A percentile compares a stretch with the other conserved stretches of the same genome.
phyloP scores from a whole-genome alignment of 1,140 invertebrate species.

The Zaprionus africanus region DNA sequence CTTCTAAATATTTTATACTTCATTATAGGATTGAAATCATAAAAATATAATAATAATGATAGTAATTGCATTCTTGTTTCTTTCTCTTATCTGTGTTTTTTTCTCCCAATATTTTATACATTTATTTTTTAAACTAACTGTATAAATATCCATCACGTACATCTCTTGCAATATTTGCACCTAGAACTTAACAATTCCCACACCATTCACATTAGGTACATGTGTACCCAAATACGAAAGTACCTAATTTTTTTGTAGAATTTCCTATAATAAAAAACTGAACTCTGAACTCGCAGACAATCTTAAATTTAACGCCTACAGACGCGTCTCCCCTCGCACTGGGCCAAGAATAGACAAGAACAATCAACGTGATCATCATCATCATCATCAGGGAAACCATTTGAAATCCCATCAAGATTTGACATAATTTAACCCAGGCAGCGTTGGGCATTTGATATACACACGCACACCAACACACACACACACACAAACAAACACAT shows the following conservation, averaged over 20 bases:
- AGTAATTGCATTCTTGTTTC: no score
- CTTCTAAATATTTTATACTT: no score
- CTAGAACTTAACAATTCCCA: not conserved
- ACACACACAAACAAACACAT: slow-evolving; percentile 18
- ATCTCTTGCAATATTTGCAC: not conserved
- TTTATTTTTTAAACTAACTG: not conserved
- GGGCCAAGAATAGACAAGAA: slow-evolving; percentile 6
- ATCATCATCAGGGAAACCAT: slow-evolving; percentile 32
- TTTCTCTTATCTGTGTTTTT: no score
- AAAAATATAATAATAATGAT: no score
- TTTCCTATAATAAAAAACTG: not conserved
- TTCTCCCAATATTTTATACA: no score
- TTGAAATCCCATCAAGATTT: slow-evolving; percentile 80
- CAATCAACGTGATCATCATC: slow-evolving; percentile 1
- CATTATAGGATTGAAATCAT: no score
- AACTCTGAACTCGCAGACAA: not conserved
- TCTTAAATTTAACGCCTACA: slow-evolving; percentile 4
- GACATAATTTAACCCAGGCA: slow-evolving; percentile 62
- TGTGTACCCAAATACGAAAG: not conserved
- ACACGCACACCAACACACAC: not conserved
- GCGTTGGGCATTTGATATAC: slow-evolving; percentile 34
- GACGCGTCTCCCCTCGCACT: slow-evolving; percentile 3
- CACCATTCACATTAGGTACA: not conserved
- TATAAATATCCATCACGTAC: fast-evolving
- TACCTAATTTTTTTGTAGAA: not conserved